phyloP scores from a whole-genome alignment of 2,113 vertebrate genomes.

The Scartelaos histophorus region DNA sequence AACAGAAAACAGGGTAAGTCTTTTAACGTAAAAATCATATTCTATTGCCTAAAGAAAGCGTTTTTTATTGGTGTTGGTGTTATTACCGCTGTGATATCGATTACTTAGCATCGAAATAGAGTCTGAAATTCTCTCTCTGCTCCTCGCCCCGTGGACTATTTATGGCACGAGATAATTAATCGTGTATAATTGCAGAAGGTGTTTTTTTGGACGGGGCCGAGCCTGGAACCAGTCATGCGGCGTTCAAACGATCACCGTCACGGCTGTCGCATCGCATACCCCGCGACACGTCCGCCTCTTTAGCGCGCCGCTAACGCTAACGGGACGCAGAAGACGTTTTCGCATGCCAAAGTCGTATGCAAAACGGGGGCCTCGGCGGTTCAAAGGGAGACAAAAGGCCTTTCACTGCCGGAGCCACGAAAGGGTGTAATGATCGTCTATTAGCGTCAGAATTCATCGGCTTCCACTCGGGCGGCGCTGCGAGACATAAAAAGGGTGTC shows the following conservation, averaged over 20 bases:
- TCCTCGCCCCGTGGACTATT: conserved; percentile 41
- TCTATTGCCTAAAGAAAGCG: too few relatives aligned
- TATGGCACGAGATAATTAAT: conserved; percentile 55
- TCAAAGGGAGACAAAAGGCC: conserved; percentile 39
- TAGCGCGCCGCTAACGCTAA: conserved; percentile 5
- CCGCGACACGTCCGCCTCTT: conserved; percentile 16
- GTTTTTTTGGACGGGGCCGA: neutral
- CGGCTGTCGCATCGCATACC: conserved; percentile 46
- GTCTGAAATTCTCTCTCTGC: conserved; percentile 5
- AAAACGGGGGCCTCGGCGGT: conserved; percentile 41
- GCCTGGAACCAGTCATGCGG: conserved; percentile 9
- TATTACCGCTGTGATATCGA: too few relatives aligned
- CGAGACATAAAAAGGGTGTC: neutral
- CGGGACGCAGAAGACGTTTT: conserved; percentile 26
- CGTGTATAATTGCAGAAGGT: conserved; percentile 39
- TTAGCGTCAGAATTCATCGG: conserved; percentile 54
- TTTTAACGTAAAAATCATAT: too few relatives aligned
- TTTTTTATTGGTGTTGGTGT: too few relatives aligned
- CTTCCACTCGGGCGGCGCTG: conserved; percentile 20
- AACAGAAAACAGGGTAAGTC: too few relatives aligned
- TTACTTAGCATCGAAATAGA: too few relatives aligned
- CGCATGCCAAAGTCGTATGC: conserved; percentile 36
- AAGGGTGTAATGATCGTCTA: conserved; percentile 51
- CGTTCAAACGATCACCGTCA: conserved; percentile 29
- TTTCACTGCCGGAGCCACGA: conserved; percentile 35